Evolutionary conservation across 2,797 vertebrate species (phyloP).

Genomic region (Eulemur coronatus): DNA sequence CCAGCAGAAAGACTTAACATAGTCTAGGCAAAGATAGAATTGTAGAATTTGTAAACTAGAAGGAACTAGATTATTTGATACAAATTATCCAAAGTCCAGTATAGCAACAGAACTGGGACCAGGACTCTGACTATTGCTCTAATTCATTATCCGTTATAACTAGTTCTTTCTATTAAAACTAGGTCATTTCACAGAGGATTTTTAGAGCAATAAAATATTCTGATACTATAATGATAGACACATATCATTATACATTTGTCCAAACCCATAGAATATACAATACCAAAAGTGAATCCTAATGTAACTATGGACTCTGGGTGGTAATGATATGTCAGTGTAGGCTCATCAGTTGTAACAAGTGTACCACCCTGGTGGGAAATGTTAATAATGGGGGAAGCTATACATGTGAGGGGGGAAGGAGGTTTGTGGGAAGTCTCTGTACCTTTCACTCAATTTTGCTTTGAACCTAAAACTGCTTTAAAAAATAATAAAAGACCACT

Average conservation of each 20-base stretch:
- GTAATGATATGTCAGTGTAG: not conserved
- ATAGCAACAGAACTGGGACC: not conserved
- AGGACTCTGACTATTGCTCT: not conserved
- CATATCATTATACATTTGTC: not conserved
- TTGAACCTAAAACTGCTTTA: not conserved
- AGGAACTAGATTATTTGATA: not conserved
- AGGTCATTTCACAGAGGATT: not conserved
- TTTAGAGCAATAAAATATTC: not conserved
- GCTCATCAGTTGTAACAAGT: not conserved
- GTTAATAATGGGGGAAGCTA: not conserved
- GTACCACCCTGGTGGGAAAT: not conserved
- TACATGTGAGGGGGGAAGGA: not conserved
- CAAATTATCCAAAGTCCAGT: not conserved
- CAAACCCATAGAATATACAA: not conserved
- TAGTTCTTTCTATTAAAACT: conserved; percentile 30
- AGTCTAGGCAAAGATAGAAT: not conserved
- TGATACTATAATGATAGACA: not conserved
- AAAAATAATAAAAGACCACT: not conserved
- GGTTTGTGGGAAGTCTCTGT: not conserved
- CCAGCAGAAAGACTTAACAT: not conserved
- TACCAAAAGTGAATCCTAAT: not conserved
- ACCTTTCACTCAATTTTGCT: not conserved
- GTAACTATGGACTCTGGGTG: not conserved
- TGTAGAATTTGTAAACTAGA: not conserved
- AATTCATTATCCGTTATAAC: not conserved